Conservation (phyloP, 2,888 invertebrate species). For the Drymonia ruficornis region DNA sequence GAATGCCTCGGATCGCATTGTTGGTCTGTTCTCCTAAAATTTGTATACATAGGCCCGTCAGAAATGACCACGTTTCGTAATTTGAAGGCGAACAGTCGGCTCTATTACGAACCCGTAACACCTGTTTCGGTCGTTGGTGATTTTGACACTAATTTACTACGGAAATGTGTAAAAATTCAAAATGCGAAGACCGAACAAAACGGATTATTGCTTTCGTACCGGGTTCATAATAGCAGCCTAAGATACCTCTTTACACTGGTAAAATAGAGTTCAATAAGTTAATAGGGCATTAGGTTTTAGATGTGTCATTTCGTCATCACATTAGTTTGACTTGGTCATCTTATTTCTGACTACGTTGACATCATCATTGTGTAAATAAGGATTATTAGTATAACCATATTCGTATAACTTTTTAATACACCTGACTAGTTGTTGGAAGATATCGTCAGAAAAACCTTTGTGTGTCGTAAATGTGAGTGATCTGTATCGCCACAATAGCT, state of each 20-base stretch:
- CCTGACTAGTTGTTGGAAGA: not conserved
- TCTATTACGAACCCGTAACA: too few species aligned
- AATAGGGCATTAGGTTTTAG: too few species aligned
- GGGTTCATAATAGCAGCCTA: too few species aligned
- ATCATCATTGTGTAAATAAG: not conserved
- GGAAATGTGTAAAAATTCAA: too few species aligned
- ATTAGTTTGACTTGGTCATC: not conserved
- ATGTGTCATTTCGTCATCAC: too few species aligned
- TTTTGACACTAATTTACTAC: too few species aligned
- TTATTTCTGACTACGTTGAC: not conserved
- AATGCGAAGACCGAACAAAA: too few species aligned
- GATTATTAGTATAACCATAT: not conserved
- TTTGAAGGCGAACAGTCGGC: not conserved
- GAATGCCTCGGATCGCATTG: slow-evolving; percentile 37
- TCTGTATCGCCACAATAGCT: not conserved
- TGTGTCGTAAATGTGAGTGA: not conserved
- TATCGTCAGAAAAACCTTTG: not conserved
- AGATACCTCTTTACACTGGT: too few species aligned
- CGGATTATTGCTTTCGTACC: too few species aligned
- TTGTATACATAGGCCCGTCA: slow-evolving; percentile 1
- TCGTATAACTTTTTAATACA: not conserved
- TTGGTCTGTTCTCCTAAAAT: slow-evolving; percentile 4
- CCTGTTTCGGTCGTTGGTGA: too few species aligned
- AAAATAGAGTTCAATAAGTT: too few species aligned
- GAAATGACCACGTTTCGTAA: slow-evolving; percentile 1